Evolutionary conservation across 2,888 invertebrate species (phyloP).

Genomic region (Trachelus troglodyta): DNA sequence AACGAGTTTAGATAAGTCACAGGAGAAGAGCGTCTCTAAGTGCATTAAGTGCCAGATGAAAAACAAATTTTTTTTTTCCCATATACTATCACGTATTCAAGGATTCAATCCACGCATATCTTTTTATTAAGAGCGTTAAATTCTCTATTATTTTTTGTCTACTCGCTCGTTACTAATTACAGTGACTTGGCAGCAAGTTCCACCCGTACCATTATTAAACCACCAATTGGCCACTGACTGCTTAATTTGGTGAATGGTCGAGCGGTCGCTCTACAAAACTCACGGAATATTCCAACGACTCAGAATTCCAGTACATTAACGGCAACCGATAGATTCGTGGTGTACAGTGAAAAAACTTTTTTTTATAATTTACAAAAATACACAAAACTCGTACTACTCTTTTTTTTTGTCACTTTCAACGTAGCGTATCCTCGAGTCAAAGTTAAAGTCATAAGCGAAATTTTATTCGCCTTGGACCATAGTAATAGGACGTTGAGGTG

Average conservation of each 20-base stretch:
- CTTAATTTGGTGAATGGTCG: neutral
- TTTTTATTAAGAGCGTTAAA: neutral
- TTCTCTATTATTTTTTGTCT: neutral
- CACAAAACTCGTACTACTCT: neutral
- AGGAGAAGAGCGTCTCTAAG: slow-evolving; percentile 2
- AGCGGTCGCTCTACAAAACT: neutral
- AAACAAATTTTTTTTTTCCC: neutral
- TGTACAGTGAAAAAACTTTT: neutral
- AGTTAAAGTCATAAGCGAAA: neutral
- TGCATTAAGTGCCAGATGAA: neutral
- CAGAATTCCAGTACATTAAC: neutral
- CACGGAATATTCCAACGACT: neutral
- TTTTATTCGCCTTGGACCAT: too few relatives aligned
- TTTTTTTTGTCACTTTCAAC: neutral
- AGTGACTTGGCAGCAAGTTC: neutral
- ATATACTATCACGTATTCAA: neutral
- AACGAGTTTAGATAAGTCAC: neutral
- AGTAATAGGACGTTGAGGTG: neutral
- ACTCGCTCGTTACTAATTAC: neutral
- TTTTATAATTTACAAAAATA: neutral
- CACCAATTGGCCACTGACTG: neutral
- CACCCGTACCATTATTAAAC: neutral
- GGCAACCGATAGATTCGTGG: neutral
- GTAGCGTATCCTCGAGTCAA: neutral
- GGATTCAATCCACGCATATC: neutral